phyloP scores from a whole-genome alignment of 2,113 vertebrate genomes.

The Bambusicola thoracicus region DNA sequence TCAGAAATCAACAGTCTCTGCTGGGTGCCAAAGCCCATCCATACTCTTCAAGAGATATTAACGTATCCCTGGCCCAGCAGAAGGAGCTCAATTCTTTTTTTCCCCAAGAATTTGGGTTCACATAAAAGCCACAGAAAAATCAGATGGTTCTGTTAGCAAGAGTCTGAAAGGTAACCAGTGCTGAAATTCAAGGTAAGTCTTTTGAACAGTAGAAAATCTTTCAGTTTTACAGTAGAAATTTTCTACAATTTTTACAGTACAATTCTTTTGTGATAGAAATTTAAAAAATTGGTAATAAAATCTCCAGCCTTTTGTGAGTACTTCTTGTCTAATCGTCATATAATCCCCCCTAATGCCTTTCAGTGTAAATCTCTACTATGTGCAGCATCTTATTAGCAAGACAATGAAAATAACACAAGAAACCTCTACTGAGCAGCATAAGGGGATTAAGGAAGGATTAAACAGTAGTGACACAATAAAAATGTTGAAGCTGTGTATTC shows the following conservation, averaged over 20 bases:
- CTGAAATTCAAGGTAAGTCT: not conserved
- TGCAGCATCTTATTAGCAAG: constrained; percentile 49
- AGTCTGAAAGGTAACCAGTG: not conserved
- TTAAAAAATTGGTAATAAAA: not conserved
- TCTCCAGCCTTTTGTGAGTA: not conserved
- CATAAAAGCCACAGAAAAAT: not conserved
- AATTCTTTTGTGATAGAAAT: not conserved
- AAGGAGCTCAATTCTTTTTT: not conserved
- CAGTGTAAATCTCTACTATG: constrained; percentile 42
- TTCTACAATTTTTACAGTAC: not conserved
- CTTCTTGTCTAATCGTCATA: constrained; percentile 49
- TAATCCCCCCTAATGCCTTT: constrained; percentile 68
- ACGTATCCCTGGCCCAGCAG: not conserved
- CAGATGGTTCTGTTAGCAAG: not conserved
- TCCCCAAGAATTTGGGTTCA: not conserved
- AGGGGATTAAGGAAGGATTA: constrained; percentile 59
- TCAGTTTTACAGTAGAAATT: not conserved
- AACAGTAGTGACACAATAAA: constrained; percentile 20
- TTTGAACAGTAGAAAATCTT: not conserved
- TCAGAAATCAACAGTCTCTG: not conserved
- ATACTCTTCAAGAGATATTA: not conserved
- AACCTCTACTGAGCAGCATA: constrained; percentile 32
- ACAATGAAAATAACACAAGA: constrained; percentile 58
- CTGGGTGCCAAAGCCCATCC: not conserved
- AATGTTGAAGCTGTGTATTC: not conserved